Evolutionary conservation across 2,797 vertebrate species (phyloP), one percentile per base, ranked within the genome.

Genomic region (Sebastes minor): DNA sequence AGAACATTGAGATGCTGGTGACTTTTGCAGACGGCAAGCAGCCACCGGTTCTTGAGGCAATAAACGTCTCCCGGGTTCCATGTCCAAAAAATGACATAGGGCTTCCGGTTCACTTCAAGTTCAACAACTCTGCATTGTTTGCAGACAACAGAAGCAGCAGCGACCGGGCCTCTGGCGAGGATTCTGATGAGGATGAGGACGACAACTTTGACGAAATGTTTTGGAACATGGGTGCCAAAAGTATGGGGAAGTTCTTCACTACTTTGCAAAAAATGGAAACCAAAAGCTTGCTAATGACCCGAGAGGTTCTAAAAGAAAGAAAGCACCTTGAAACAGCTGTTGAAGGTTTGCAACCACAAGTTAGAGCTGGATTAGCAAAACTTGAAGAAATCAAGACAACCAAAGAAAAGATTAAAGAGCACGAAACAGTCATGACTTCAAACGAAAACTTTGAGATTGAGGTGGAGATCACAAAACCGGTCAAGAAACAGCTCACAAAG

Each of bases 111-210:
- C 72, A 93, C 63, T 93, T 94, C 65, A 94, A 89, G 4, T 94
- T 95, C 74, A 91, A 94, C 72, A 94, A 94, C n/a, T 92, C 92
- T 6, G 90, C 84, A 0, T 22, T 91, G 32, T 94, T 91, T 84
- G 76, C 84, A 64, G 53, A 71, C 1, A 81, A 81, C 71, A 71
- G 49, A 33, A 30, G 49, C 25, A 10, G 4, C 72, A 23, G 12
- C 4, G 65, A 30, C 5, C n/a, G 2, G 13, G 14, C 2, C 55
- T 1, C 20, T 33, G 57, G 28, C 27, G 70, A 5, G 1, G 81
- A 78, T 52, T 69, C 71, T 6, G 81, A 85, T 13, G 86, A 85
- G 6, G 83, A 81, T 10, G 79, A 81, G 2, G 69, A 64, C 23
- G 69, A 64, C 23, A 28, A 63, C 64, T 89, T 92, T 83, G 84